A percentile compares a stretch with the other conserved stretches of the same genome.
Evolutionary conservation across 2,113 vertebrate species (phyloP).

Genomic region (Talpa occidentalis): DNA sequence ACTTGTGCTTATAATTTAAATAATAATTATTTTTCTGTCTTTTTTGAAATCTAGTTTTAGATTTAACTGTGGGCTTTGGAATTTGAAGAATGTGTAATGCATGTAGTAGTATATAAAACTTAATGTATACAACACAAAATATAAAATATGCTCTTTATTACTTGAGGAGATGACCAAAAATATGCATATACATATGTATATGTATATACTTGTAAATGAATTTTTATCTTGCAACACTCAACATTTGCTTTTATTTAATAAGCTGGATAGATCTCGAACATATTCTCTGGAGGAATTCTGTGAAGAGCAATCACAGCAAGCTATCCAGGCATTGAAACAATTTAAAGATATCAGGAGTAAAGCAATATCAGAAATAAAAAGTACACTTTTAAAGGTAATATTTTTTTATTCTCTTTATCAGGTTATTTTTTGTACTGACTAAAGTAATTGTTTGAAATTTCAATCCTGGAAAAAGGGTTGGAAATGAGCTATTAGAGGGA

Average conservation of each 20-base stretch:
- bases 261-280: slow-evolving; percentile 81
- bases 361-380: slow-evolving; percentile 67
- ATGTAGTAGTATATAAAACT: background rate
- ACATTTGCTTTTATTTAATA: slow-evolving; percentile 9
- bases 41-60: background rate
- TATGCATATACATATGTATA: too few relatives aligned
- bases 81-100: background rate
- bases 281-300: slow-evolving; percentile 83
- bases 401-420: background rate
- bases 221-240: slow-evolving; percentile 6
- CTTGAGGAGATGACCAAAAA: background rate
- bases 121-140: background rate
- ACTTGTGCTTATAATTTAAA: background rate
- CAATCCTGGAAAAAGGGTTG: background rate
- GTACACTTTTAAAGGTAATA: slow-evolving; percentile 80
- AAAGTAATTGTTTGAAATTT: background rate
- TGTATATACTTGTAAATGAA: background rate
- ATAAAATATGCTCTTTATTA: background rate
- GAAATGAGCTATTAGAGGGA: background rate
- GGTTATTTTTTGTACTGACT: background rate
- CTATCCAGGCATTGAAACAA: slow-evolving; percentile 57
- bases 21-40: background rate
- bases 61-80: slow-evolving; percentile 34
- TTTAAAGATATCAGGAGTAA: slow-evolving; percentile 75
- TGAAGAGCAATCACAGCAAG: slow-evolving; percentile 80